These are phyloP conservation scores for Cryptoprocta ferox DNA, from an alignment of 2,797 vertebrate species.

Conservation along the genomic window DNA sequence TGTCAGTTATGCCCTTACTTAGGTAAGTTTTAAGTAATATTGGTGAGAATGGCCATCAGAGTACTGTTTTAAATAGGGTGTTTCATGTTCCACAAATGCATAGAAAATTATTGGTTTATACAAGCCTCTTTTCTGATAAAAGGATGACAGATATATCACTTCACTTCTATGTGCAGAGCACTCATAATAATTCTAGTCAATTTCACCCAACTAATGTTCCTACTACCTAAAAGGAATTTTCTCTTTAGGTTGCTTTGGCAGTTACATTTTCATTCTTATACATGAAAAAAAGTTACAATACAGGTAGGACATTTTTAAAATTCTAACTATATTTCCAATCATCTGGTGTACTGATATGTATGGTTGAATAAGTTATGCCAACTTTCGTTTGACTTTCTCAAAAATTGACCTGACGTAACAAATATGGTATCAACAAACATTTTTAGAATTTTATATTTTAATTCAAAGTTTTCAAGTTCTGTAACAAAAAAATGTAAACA, in stretches of 20 bases:
- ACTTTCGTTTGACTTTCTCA: not conserved
- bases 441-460: constrained; percentile 61
- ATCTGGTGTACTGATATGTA: not conserved
- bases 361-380: not conserved
- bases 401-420: not conserved
- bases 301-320: not conserved
- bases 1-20: not conserved
- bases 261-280: not conserved
- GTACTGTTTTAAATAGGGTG: not conserved
- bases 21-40: not conserved
- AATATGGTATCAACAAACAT: not conserved
- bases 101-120: constrained; percentile 15
- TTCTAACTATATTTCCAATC: not conserved
- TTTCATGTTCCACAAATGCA: not conserved
- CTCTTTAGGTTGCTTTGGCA: not conserved
- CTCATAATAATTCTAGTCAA: not conserved
- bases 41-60: not conserved
- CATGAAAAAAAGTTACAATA: not conserved
- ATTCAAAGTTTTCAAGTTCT: constrained; percentile 44
- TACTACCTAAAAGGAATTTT: constrained; percentile 9
- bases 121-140: not conserved
- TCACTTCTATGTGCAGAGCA: not conserved
- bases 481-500: constrained; percentile 61
- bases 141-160: not conserved
- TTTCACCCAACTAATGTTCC: constrained; percentile 16